Evolutionary conservation across 2,797 vertebrate species (phyloP).

Genomic region (Brachyrhaphis roseni): DNA sequence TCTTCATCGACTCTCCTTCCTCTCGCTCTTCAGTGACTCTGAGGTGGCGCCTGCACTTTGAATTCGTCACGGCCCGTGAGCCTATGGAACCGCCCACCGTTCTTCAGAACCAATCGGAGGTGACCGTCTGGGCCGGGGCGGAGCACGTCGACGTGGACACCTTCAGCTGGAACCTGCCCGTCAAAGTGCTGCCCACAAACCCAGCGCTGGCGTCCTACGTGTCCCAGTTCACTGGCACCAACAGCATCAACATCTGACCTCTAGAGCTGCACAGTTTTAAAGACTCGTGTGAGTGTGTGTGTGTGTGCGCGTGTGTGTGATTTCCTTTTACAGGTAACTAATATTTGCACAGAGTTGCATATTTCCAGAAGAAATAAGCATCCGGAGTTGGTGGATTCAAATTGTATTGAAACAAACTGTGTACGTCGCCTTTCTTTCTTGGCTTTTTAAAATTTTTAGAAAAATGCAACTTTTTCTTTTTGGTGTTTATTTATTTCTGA

Average conservation of each 20-base stretch:
- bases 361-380: slow-evolving; percentile 35
- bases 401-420: slow-evolving; percentile 28
- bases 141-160: slow-evolving; percentile 95
- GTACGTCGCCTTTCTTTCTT: neutral
- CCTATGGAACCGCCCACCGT: slow-evolving; percentile 84
- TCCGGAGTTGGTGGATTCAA: slow-evolving; percentile 18
- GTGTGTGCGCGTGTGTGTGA: slow-evolving; percentile 6
- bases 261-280: neutral
- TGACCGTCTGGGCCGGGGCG: slow-evolving; percentile 88
- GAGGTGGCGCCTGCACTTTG: slow-evolving; percentile 96
- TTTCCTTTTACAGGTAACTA: neutral
- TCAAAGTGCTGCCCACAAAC: slow-evolving; percentile 96
- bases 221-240: slow-evolving; percentile 90
- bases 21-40: slow-evolving; percentile 83
- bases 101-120: slow-evolving; percentile 87
- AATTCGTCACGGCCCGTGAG: slow-evolving; percentile 93
- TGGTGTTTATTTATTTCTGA: slow-evolving; percentile 61
- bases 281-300: neutral
- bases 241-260: slow-evolving; percentile 92
- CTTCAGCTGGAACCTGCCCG: slow-evolving; percentile 97
- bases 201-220: slow-evolving; percentile 91
- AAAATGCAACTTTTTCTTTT: slow-evolving; percentile 13
- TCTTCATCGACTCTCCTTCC: neutral
- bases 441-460: slow-evolving; percentile 10
- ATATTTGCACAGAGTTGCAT: slow-evolving; percentile 10